Evolutionary conservation across 2,888 invertebrate genomes (phyloP), one percentile per base, ranked within the genome.

Genomic region (Halictus quadricinctus): DNA sequence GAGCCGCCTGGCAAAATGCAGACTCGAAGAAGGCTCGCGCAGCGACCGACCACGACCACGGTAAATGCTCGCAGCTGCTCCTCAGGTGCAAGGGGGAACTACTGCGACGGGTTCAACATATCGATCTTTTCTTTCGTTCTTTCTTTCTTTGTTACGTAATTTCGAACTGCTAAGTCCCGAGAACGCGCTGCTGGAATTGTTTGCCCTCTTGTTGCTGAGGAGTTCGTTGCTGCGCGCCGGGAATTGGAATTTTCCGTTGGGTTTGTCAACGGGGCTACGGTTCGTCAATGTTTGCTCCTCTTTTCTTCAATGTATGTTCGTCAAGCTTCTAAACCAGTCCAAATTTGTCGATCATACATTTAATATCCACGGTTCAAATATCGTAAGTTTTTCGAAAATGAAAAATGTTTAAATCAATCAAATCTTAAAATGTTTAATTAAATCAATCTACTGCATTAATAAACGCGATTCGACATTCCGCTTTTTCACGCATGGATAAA

Each of bases 11-110:
- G 64, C 29, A 78, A 76, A 79, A 70, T 76, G 69, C 78, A 87
- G 85, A 80, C 79, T 58, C 69, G 76, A 87, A 76, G 80, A 80
- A 83, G 80, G 80, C 72, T 82, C 70, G 74, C 70, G 74, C 77
- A 76, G 79, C 80, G 69, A 48, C 81, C 80, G 41, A 73, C 75
- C 70, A 81, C 66, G 70, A n/a, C 54, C 50, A 50, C 60, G 70
- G 77, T 69, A 79, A 86, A 85, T 75, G 76, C 64, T 46, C 58
- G 73, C 86, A 84, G 81, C 86, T 84, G 86, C 73, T 76, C 74
- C 72, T 41, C 79, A 74, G 15, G 64, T 64, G 29, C 29, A 18
- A 64, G 64, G 29, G 64, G 15, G 64, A 64, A 64, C 64, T 18
- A 64, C 64, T 29, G 64, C 64, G 29, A 29, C 64, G 64, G 29